A percentile compares a stretch with the other conserved stretches of the same genome.
Conservation (phyloP, 2,113 vertebrate genomes). For the Oryzias woworae region DNA sequence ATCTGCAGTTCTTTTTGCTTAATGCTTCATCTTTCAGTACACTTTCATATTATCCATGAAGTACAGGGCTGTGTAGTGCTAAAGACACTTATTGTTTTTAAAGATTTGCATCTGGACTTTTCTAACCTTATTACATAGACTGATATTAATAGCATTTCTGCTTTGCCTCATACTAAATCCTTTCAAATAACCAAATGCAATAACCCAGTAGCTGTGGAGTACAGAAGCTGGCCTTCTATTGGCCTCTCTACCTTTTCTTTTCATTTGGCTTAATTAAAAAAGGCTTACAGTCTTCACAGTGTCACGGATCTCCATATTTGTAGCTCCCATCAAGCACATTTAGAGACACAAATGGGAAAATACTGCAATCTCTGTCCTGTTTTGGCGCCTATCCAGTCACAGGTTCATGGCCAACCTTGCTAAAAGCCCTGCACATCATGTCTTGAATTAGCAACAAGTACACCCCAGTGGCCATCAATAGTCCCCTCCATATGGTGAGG, state of each 20-base stretch:
- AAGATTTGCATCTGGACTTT: no score
- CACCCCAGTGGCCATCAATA: slow-evolving; percentile 24
- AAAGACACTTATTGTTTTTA: slow-evolving; percentile 50
- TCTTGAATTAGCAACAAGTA: slow-evolving; percentile 61
- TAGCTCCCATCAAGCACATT: slow-evolving; percentile 2
- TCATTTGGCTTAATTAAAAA: slow-evolving; percentile 33
- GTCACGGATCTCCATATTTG: slow-evolving; percentile 1
- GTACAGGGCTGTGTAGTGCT: slow-evolving; percentile 10
- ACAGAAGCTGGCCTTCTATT: slow-evolving; percentile 28
- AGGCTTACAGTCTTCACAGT: slow-evolving; percentile 19
- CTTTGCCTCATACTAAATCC: neutral
- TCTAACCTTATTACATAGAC: no score
- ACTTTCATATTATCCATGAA: slow-evolving; percentile 34
- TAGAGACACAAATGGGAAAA: slow-evolving; percentile 31
- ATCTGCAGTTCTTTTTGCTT: slow-evolving; percentile 15
- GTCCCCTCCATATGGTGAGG: slow-evolving; percentile 38
- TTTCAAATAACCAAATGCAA: slow-evolving; percentile 16
- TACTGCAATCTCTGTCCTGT: slow-evolving; percentile 30
- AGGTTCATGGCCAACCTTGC: slow-evolving; percentile 5
- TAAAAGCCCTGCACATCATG: slow-evolving; percentile 28
- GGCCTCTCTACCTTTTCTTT: slow-evolving; percentile 7
- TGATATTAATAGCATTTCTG: neutral
- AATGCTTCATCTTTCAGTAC: slow-evolving; percentile 20
- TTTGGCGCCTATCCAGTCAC: slow-evolving; percentile 17
- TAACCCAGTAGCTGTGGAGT: slow-evolving; percentile 23